Conservation (phyloP, 2,113 vertebrate species). For the Plecturocebus donacophilus region DNA sequence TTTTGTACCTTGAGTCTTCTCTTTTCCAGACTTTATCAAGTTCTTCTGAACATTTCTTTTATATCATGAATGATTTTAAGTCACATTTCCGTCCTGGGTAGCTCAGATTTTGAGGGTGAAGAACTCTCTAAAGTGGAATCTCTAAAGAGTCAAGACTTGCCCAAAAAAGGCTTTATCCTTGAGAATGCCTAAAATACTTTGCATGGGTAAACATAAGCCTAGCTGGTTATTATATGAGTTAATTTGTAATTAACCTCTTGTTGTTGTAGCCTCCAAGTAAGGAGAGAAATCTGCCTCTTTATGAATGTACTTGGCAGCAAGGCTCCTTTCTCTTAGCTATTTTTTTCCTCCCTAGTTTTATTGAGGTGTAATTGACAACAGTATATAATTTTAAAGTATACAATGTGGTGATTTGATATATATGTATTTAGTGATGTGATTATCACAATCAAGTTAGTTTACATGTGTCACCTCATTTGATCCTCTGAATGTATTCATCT, state of each 20-base stretch:
- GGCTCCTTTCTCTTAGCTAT: neutral
- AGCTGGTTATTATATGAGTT: neutral
- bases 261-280: neutral
- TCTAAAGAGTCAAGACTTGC: neutral
- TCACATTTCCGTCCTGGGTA: neutral
- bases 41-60: neutral
- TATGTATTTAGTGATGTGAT: neutral
- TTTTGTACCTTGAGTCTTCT: neutral
- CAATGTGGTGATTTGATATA: neutral
- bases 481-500: neutral
- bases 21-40: conserved; percentile 14
- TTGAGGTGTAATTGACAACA: neutral
- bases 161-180: neutral
- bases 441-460: neutral
- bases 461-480: neutral
- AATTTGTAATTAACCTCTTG: neutral
- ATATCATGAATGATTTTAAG: conserved; percentile 11
- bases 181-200: conserved; percentile 14
- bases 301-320: neutral
- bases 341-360: neutral
- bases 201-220: neutral
- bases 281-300: neutral
- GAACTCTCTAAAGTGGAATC: neutral
- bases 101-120: conserved; percentile 21
- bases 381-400: neutral